Conservation (phyloP, 1,140 invertebrate genomes). For the Drosophila persimilis region DNA sequence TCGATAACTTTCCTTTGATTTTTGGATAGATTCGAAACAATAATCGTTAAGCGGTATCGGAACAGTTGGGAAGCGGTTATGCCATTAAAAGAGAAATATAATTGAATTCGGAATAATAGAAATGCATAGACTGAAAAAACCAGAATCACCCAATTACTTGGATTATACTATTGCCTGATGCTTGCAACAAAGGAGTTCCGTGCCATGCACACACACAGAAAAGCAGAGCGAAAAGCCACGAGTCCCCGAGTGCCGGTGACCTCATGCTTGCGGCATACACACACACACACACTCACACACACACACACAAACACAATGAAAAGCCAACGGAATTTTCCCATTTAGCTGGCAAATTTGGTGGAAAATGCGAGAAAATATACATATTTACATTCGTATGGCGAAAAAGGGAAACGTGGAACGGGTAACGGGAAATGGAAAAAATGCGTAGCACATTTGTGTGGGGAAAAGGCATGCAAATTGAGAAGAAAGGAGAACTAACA, state of each 20-base stretch:
- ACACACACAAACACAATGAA: no score
- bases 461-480: conserved; percentile 29
- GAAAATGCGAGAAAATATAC: conserved; percentile 37
- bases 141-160: no score
- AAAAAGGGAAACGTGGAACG: conserved; percentile 24
- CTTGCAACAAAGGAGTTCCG: no score
- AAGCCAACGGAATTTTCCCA: conserved; percentile 33
- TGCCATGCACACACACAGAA: conserved; percentile 7
- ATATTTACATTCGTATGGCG: conserved; percentile 17
- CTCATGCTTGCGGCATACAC: background rate
- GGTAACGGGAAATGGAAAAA: conserved; percentile 7
- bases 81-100: no score
- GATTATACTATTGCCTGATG: no score
- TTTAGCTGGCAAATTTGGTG: conserved; percentile 40
- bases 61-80: no score
- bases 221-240: background rate
- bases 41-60: no score
- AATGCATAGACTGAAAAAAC: no score
- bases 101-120: no score
- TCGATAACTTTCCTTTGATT: no score
- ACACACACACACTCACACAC: background rate
- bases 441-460: conserved; percentile 38
- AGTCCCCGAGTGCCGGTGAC: no score
- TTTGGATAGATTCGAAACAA: no score
- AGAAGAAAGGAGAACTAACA: conserved; percentile 17